Evolutionary conservation across 2,797 vertebrate species (phyloP), one percentile per base, ranked within the genome.

Genomic region (Lutjanus campechanus): DNA sequence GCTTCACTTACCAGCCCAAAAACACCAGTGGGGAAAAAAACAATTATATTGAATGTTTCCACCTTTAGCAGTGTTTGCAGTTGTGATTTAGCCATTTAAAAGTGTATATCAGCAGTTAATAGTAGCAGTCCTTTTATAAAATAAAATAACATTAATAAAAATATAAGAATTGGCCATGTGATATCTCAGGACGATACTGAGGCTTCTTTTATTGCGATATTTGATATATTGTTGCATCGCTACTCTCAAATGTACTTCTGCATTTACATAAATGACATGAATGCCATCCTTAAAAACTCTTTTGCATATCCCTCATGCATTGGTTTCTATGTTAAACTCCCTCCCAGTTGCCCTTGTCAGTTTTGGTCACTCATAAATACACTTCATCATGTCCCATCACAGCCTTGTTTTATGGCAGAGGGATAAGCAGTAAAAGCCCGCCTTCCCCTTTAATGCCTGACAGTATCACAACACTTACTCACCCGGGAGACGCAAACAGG

Each of bases 331-430:
- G 68, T 82, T 75, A 63, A 70, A 71, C 67, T 61, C 76, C 22
- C 60, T 79, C 71, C 40, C 64, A 7, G 51, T 44, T 65, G 63
- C 54, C 83, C 60, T 72, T 54, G 79, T 84, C 69, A 78, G 67
- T 78, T 81, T 58, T 67, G 63, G 58, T 58, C 74, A 25, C 56
- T 77, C 81, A 56, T 92, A 83, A 91, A 87, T 74, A 81, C 63
- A 77, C 81, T 71, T 79, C 71, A 65, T 70, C 60, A 17, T 69
- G 40, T 69, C 70, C 69, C 66, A 81, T 71, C 73, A 19, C 19
- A 1, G 59, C 60, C 85, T 76, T 63, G 66, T 69, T 93, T 91
- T 90, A 90, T 61, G 88, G 81, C 78, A 46, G 56, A 70, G 68
- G 87, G 67, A 85, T 62, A 75, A 84, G 80, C 70, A 64, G 49